These are phyloP conservation scores for Cataglyphis albicans DNA, from an alignment of 2,888 invertebrate species.

Conservation along the genomic window DNA sequence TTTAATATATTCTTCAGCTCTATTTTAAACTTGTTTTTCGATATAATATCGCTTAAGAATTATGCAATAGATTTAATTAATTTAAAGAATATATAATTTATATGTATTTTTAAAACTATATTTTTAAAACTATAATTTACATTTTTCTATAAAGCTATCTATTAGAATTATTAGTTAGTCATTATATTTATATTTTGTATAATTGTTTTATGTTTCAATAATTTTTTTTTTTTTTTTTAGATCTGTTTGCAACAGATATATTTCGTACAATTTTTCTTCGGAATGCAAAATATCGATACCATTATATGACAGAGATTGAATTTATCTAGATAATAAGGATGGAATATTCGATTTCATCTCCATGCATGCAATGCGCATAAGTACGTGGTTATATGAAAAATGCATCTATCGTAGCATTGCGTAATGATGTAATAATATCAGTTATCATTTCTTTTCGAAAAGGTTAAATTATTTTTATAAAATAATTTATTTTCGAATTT, in stretches of 20 bases:
- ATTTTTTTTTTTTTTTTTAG: neutral
- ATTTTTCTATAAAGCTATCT: no score
- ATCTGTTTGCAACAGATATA: neutral
- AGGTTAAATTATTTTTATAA: neutral
- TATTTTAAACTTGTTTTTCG: neutral
- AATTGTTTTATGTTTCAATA: neutral
- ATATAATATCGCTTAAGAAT: neutral
- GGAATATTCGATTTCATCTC: constrained; percentile 40
- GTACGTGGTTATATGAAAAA: neutral
- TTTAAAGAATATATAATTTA: neutral
- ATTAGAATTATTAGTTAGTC: neutral
- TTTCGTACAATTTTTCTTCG: constrained; percentile 42
- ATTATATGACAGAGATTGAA: constrained; percentile 48
- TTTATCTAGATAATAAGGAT: constrained; percentile 54
- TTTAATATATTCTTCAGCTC: neutral
- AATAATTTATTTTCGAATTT: neutral
- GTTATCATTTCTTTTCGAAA: neutral
- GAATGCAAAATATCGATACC: constrained; percentile 16
- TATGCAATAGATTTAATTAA: neutral
- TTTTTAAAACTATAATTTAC: neutral
- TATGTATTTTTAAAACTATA: neutral
- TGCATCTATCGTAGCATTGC: neutral
- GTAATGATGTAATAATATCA: neutral
- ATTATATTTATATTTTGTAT: neutral
- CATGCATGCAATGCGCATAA: neutral